Evolutionary conservation across 2,113 vertebrate species (phyloP).

Genomic region (Chlamydotis undulata): DNA sequence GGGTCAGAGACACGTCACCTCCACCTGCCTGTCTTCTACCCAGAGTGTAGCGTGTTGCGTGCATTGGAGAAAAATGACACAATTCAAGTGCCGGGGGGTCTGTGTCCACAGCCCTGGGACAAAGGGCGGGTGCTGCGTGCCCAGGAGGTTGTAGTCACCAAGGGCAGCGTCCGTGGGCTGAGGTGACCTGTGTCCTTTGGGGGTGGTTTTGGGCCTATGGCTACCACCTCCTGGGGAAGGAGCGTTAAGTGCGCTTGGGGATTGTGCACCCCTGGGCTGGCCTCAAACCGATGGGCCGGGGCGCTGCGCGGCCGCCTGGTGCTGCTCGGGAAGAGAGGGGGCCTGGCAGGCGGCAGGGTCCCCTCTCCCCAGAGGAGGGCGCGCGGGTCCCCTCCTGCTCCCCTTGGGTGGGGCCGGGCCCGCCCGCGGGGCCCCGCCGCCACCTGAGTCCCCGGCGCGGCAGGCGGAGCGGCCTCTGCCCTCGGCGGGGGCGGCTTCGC

Average conservation of each 20-base stretch:
- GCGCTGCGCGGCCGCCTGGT: neutral
- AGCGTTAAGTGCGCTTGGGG: neutral
- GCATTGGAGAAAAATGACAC: neutral
- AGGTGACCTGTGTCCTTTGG: neutral
- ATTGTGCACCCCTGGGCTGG: neutral
- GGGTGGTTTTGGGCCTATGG: neutral
- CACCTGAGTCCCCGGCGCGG: neutral
- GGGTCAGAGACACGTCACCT: neutral
- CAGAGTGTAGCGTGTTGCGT: accelerated
- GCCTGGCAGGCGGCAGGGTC: too few relatives aligned
- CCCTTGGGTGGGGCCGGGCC: neutral
- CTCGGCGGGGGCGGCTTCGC: neutral
- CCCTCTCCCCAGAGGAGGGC: neutral
- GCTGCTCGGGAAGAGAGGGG: too few relatives aligned
- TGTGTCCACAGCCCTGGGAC: neutral
- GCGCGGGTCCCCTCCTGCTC: neutral
- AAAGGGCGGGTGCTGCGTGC: neutral
- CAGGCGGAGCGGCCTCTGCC: neutral
- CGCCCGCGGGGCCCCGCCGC: neutral
- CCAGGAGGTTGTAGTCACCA: neutral
- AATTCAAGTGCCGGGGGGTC: neutral
- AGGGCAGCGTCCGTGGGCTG: accelerated
- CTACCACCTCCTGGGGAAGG: neutral
- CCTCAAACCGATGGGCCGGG: accelerated
- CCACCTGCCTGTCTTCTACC: neutral